phyloP scores from a whole-genome alignment of 2,113 vertebrate species.

The Saiga tatarica region DNA sequence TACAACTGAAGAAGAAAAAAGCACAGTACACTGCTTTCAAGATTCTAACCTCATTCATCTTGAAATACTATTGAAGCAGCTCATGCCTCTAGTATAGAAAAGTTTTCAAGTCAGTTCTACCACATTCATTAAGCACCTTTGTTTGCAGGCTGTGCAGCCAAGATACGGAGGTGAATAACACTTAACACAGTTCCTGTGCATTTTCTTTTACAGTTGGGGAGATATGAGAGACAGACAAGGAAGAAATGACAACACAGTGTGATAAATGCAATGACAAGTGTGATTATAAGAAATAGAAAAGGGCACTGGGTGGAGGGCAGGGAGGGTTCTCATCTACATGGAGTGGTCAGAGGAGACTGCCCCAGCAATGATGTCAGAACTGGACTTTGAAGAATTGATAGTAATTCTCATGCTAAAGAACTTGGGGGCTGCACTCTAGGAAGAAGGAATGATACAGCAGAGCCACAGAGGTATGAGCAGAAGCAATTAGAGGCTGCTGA shows the following conservation, averaged over 20 bases:
- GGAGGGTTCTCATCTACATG: background rate
- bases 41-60: background rate
- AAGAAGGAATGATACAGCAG: background rate
- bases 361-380: background rate
- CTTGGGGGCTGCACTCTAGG: background rate
- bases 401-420: background rate
- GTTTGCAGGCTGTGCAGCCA: background rate
- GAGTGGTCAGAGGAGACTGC: background rate
- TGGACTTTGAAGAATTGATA: background rate
- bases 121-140: background rate
- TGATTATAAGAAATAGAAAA: background rate
- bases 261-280: background rate
- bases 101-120: background rate
- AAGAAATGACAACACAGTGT: background rate
- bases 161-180: background rate
- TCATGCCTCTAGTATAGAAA: background rate
- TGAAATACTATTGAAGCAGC: background rate
- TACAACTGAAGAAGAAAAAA: background rate
- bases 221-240: background rate
- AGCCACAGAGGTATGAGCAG: background rate
- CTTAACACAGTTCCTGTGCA: background rate
- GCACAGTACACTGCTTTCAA: background rate
- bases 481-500: background rate
- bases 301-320: background rate
- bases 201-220: background rate